Evolutionary conservation across 1,140 invertebrate genomes (phyloP).

Genomic region (Brachionus manjavacas): DNA sequence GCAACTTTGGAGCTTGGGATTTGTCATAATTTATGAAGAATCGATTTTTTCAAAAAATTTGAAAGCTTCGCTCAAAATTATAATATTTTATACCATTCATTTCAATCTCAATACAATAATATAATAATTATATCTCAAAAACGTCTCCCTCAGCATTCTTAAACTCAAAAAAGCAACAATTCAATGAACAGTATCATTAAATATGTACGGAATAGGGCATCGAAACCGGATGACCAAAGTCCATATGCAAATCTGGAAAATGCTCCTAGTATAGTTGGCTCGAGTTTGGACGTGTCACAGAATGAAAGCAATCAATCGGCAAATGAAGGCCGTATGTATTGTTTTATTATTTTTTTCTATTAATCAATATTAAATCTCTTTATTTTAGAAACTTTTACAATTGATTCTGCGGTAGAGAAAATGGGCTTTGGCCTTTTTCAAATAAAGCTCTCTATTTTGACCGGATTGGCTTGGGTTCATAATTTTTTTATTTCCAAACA

Average conservation of each 20-base stretch:
- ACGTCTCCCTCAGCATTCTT: neutral
- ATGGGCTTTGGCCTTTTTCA: slow-evolving; percentile 93
- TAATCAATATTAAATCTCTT: neutral
- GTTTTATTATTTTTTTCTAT: neutral
- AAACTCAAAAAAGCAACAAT: neutral
- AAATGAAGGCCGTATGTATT: neutral
- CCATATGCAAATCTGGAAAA: neutral
- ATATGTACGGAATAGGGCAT: slow-evolving; percentile 3
- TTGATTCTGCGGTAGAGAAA: slow-evolving; percentile 87
- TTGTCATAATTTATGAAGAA: slow-evolving; percentile 41
- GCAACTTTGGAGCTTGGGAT: neutral
- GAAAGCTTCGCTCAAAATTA: neutral
- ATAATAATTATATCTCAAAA: neutral
- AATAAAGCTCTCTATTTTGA: slow-evolving; percentile 66
- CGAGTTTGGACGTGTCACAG: neutral
- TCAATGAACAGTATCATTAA: slow-evolving; percentile 7
- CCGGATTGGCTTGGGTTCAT: slow-evolving; percentile 60
- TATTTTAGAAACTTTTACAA: slow-evolving; percentile 79
- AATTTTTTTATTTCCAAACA: no score
- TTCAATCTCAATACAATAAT: neutral
- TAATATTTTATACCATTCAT: neutral
- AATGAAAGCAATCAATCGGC: neutral
- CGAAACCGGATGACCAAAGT: neutral
- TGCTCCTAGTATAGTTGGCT: neutral
- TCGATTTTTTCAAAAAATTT: neutral